phyloP scores from a whole-genome alignment of 2,797 vertebrate genomes.

The Nannoperca australis region DNA sequence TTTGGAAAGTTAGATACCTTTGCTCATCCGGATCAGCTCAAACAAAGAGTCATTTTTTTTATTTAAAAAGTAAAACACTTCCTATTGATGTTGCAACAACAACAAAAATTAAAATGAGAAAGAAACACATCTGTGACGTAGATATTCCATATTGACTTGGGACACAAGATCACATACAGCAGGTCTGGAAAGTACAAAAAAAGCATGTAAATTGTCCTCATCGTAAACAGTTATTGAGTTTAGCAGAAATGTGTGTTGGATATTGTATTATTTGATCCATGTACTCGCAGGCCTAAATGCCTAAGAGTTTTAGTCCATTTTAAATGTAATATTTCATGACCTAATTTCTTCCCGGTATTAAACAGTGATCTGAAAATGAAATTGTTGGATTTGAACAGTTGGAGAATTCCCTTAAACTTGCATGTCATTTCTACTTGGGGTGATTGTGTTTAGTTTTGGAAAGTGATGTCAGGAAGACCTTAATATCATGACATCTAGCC shows the following conservation, averaged over 20 bases:
- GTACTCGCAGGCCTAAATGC: not conserved
- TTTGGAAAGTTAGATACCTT: not conserved
- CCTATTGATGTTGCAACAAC: not conserved
- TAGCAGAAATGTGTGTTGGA: not conserved
- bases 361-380: not conserved
- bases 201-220: not conserved
- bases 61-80: not conserved
- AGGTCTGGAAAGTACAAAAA: not conserved
- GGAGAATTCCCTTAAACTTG: not conserved
- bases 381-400: not conserved
- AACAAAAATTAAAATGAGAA: not conserved
- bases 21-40: not conserved
- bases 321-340: conserved; percentile 3
- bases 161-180: not conserved
- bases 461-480: not conserved
- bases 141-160: not conserved
- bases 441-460: not conserved
- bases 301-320: not conserved
- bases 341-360: not conserved
- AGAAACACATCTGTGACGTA: not conserved
- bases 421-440: not conserved
- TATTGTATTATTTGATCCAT: not conserved
- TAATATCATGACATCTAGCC: no score
- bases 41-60: no score
- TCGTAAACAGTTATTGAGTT: not conserved